Evolutionary conservation across 2,888 invertebrate genomes (phyloP).

Genomic region (Lampropteryx suffumata): DNA sequence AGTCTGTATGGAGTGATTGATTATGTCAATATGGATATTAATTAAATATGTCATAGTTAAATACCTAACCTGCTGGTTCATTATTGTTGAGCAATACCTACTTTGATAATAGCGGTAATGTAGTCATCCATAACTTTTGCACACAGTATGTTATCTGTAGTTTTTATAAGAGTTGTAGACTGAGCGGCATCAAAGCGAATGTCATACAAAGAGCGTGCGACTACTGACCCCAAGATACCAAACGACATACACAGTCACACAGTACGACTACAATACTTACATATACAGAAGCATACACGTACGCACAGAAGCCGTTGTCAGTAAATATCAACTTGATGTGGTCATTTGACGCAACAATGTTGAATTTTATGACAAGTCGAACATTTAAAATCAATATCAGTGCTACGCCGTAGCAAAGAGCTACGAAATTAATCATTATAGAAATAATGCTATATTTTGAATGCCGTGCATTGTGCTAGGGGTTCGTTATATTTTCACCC

Average conservation of each 20-base stretch:
- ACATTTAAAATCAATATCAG: slow-evolving; percentile 1
- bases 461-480: too few species aligned
- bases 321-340: background rate
- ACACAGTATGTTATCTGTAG: background rate
- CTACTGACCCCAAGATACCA: slow-evolving; percentile 42
- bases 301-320: background rate
- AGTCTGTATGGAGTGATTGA: too few species aligned
- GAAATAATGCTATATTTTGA: too few species aligned
- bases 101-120: too few species aligned
- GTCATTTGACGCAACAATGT: background rate
- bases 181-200: slow-evolving; percentile 11
- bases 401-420: slow-evolving; percentile 19
- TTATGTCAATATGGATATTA: too few species aligned
- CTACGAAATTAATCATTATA: slow-evolving; percentile 3
- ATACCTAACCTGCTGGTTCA: too few species aligned
- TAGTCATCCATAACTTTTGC: background rate
- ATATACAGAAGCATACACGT: background rate
- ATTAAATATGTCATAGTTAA: too few species aligned
- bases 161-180: background rate
- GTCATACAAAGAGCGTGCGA: slow-evolving; percentile 45
- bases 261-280: background rate
- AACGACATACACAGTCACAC: background rate
- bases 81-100: too few species aligned
- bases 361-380: background rate
- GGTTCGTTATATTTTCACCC: too few species aligned